A percentile compares a stretch with the other conserved stretches of the same genome.
These are phyloP conservation scores for Ganaspis brasiliensis DNA, from an alignment of 2,888 invertebrate species.

Conservation along the genomic window DNA sequence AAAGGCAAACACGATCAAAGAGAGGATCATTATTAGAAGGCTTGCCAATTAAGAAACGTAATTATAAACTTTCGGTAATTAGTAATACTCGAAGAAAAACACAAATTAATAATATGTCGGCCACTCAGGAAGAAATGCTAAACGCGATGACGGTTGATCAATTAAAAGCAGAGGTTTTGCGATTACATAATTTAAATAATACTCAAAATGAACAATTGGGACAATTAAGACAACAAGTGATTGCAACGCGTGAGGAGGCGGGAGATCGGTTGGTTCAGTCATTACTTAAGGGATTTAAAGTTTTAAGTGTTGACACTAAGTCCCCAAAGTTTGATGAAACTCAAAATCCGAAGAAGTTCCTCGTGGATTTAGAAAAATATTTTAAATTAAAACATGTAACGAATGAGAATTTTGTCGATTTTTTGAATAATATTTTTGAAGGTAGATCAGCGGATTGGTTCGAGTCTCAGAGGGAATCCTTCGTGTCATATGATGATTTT, in stretches of 20 bases:
- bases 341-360: neutral
- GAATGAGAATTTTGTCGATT: neutral
- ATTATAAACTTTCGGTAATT: too few relatives aligned
- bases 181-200: too few relatives aligned
- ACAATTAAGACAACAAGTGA: neutral
- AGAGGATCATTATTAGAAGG: too few relatives aligned
- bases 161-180: too few relatives aligned
- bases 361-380: conserved; percentile 38
- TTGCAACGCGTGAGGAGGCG: neutral
- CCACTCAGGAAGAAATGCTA: too few relatives aligned
- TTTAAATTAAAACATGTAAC: neutral
- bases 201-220: too few relatives aligned
- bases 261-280: neutral
- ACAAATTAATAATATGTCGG: too few relatives aligned
- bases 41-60: too few relatives aligned
- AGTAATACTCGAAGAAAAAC: too few relatives aligned
- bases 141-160: too few relatives aligned
- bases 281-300: neutral
- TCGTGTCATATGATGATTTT: conserved; percentile 4
- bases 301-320: neutral
- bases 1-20: too few relatives aligned
- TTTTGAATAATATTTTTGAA: conserved; percentile 44
- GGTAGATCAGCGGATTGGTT: conserved; percentile 45
- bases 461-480: neutral
- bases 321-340: neutral